Evolutionary conservation across 1,140 invertebrate genomes (phyloP), one percentile per base, ranked within the genome.

Genomic region (Drosophila novamexicana): DNA sequence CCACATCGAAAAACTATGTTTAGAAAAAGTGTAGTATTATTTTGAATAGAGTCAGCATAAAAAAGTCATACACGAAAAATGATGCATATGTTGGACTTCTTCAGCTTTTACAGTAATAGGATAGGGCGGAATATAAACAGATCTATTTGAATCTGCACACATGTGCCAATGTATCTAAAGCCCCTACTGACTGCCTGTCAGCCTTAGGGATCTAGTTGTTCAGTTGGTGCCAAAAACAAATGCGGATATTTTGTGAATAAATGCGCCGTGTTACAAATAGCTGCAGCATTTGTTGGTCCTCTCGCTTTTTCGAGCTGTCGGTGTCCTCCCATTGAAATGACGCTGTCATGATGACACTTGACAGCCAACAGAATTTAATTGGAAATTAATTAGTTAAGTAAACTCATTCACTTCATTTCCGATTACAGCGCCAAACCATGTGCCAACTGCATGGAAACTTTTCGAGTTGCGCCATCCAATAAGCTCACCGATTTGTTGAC

Each of bases 361-460:
- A 70, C 44, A 18, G 47, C 6, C 47, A 62, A 47, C 49, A 32
- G 45, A 68, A 85, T 75, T 83, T 77, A 78, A 86, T 88, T 85
- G 67, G 59, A 70, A 82, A 85, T 86, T 86, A 86, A 86, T 86
- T 79, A 79, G 82, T 82, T 73, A 71, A 79, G 74, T 73, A 79
- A 83, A 77, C 79, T 62, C 66, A 75, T 67, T 71, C 44, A 6
- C 18, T n/a, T 6, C 6, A 54, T n/a, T 36, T 49, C 6, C 22
- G 36, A 67, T 45, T 47, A 42, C 52, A 14, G 47, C 1, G 6
- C 47, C 18, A 47, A 34, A 7, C 12, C 1, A 32, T 32, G 7
- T 32, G 22, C 10, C 47, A 50, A 7, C 1, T 12, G 16, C 1
- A 47, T 59, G 63, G 16, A 53, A 36, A 61, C 22, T 29, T 29